Percentiles rank a stretch among this genome's conserved stretches.
Conservation (phyloP, 2,797 vertebrate species). For the Kryptopterus vitreolus region DNA sequence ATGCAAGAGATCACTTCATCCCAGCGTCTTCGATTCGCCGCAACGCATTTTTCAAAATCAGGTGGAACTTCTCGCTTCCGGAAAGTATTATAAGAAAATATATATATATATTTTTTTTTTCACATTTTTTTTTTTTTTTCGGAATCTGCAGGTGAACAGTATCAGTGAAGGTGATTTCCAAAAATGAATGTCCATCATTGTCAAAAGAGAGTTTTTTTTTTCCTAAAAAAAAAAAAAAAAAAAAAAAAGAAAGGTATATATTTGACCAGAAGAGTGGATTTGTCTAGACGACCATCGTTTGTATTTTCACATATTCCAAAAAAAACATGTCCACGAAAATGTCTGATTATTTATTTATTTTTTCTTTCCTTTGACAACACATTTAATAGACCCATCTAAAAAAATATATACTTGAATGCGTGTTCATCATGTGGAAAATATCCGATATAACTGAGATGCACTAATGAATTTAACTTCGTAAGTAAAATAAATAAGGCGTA, state of each 20-base stretch:
- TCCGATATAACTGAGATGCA: slow-evolving; percentile 4
- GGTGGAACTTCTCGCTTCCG: background rate
- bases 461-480: background rate
- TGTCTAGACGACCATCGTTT: background rate
- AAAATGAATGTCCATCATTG: background rate
- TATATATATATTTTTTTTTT: slow-evolving; percentile 14
- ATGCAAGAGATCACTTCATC: slow-evolving; percentile 5
- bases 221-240: background rate
- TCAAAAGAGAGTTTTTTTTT: too few relatives aligned
- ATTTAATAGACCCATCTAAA: background rate
- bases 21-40: background rate
- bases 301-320: background rate
- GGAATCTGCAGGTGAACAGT: background rate
- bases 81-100: background rate
- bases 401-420: background rate
- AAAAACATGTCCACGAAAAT: slow-evolving; percentile 4
- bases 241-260: background rate
- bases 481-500: slow-evolving; percentile 16
- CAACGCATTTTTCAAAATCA: background rate
- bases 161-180: background rate
- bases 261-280: background rate
- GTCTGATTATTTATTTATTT: background rate
- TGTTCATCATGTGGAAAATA: slow-evolving; percentile 14
- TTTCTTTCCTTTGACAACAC: background rate
- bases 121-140: too few relatives aligned